These are phyloP conservation scores for Coboldia fuscipes DNA, from an alignment of 1,140 invertebrate genomes.

Conservation along the genomic window DNA sequence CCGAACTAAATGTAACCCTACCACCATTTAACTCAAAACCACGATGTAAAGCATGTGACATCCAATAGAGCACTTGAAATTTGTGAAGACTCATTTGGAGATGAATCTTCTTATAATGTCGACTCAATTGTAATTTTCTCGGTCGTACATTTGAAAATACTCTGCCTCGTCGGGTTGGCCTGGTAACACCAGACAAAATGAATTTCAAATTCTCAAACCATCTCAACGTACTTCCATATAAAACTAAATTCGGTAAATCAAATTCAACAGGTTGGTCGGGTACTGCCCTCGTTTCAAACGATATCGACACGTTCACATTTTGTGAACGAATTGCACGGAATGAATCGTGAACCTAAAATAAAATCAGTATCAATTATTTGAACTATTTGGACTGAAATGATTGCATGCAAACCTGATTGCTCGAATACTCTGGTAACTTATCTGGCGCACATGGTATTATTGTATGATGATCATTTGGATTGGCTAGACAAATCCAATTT, in stretches of 20 bases:
- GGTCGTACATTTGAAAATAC: constrained; percentile 70
- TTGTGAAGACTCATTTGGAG: constrained; percentile 69
- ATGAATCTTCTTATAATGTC: constrained; percentile 80
- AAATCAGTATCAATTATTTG: neutral
- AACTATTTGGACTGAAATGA: constrained; percentile 2
- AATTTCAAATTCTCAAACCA: constrained; percentile 93
- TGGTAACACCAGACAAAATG: constrained; percentile 85
- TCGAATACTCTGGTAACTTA: constrained; percentile 91
- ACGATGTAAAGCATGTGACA: constrained; percentile 89
- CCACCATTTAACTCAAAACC: constrained; percentile 84
- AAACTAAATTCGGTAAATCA: constrained; percentile 52
- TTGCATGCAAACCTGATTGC: constrained; percentile 57
- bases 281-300: constrained; percentile 67
- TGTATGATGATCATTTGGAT: constrained; percentile 90
- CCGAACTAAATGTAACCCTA: constrained; percentile 63
- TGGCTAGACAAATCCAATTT: constrained; percentile 77
- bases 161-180: constrained; percentile 74
- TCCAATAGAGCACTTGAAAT: constrained; percentile 93
- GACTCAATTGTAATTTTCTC: constrained; percentile 72
- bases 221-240: constrained; percentile 80
- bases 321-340: constrained; percentile 86
- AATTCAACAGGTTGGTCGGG: constrained; percentile 28
- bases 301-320: constrained; percentile 71
- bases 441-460: constrained; percentile 92
- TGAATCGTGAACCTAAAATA: constrained; percentile 49